Evolutionary conservation across 2,888 invertebrate species (phyloP).

Genomic region (Pseudeuparius sepicola): DNA sequence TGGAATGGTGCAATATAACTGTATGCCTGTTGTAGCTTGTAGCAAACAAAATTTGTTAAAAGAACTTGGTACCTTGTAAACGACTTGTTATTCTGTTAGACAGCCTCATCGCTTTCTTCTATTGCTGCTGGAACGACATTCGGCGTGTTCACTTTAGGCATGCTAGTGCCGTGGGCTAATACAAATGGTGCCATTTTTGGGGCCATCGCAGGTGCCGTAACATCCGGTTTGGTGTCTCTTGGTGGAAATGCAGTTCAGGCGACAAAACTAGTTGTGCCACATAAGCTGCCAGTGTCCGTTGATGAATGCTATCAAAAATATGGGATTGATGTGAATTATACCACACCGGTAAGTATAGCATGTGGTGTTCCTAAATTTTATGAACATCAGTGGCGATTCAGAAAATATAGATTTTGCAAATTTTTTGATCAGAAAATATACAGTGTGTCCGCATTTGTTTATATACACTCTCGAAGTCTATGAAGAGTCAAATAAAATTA

Average conservation of each 20-base stretch:
- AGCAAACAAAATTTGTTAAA: background rate
- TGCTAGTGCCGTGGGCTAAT: conserved; percentile 73
- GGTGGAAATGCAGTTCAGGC: conserved; percentile 59
- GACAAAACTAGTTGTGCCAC: conserved; percentile 47
- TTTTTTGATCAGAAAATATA: conserved; percentile 15
- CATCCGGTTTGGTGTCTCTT: conserved; percentile 54
- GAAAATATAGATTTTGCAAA: conserved; percentile 24
- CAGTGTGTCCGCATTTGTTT: no score
- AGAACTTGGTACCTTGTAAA: conserved; percentile 3
- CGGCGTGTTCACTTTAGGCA: conserved; percentile 74
- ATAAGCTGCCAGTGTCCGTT: conserved; percentile 44
- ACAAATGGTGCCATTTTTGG: conserved; percentile 53
- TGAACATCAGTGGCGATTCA: no score
- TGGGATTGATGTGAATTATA: conserved; percentile 27
- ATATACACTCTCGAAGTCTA: no score
- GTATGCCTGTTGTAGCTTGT: no score
- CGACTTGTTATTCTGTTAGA: conserved; percentile 35
- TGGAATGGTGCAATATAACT: background rate
- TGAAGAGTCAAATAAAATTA: no score
- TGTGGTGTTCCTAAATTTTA: background rate
- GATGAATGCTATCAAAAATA: conserved; percentile 37
- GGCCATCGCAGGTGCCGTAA: conserved; percentile 49
- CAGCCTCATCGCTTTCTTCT: conserved; percentile 68
- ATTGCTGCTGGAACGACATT: conserved; percentile 76
- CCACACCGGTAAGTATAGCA: conserved; percentile 40